Conservation (phyloP, 1,140 invertebrate species). For the Cydia pomonella region DNA sequence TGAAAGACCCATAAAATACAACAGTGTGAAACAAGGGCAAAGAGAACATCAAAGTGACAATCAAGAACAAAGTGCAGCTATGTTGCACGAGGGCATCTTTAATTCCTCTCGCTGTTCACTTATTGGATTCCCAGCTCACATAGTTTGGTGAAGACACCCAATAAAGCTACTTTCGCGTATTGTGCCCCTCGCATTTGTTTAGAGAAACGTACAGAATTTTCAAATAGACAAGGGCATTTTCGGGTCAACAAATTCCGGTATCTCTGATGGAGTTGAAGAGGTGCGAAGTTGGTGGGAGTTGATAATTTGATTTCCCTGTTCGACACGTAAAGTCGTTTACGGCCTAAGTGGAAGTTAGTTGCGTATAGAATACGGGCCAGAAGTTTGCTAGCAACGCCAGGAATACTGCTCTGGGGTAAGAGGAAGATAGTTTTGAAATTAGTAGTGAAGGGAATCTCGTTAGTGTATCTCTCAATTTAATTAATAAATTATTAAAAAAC, state of each 20-base stretch:
- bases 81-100: constrained; percentile 55
- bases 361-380: constrained; percentile 53
- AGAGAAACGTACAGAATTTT: constrained; percentile 68
- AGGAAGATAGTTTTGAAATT: constrained; percentile 40
- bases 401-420: constrained; percentile 50
- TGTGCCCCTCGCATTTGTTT: constrained; percentile 63
- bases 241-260: constrained; percentile 60
- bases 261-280: constrained; percentile 57
- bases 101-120: constrained; percentile 68
- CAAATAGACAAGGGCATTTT: constrained; percentile 61
- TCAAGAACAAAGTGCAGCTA: constrained; percentile 49
- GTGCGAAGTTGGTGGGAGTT: constrained; percentile 68
- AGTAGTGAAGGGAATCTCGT: not conserved
- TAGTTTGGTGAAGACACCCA: constrained; percentile 69
- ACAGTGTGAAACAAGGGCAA: constrained; percentile 32
- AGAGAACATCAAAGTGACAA: constrained; percentile 58
- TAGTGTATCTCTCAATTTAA: not conserved
- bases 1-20: constrained; percentile 19
- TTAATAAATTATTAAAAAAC: not conserved
- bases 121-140: constrained; percentile 74
- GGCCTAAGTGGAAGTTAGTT: constrained; percentile 65
- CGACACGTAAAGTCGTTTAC: constrained; percentile 76
- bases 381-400: constrained; percentile 51
- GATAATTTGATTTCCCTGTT: constrained; percentile 77
- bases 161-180: constrained; percentile 72